Evolutionary conservation across 2,888 invertebrate species (phyloP).

Genomic region (Arge pagana): DNA sequence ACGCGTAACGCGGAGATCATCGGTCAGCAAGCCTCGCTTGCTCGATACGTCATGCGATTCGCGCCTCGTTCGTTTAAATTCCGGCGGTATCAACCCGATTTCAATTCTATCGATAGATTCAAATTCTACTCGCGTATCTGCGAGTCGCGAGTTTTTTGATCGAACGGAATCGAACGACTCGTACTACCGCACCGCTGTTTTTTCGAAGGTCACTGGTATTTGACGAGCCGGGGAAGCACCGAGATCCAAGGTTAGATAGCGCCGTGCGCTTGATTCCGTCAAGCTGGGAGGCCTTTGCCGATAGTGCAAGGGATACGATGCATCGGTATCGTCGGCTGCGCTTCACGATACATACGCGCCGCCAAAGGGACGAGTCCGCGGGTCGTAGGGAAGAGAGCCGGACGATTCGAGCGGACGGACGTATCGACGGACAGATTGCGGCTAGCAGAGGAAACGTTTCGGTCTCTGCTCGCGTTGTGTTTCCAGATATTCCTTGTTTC

Average conservation of each 20-base stretch:
- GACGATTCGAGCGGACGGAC: slow-evolving; percentile 44
- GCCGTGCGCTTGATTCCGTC: slow-evolving; percentile 51
- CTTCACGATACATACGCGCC: slow-evolving; percentile 46
- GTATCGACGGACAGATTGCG: slow-evolving; percentile 53
- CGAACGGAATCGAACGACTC: too few species aligned
- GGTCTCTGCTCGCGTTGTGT: slow-evolving; percentile 10
- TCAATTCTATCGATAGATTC: too few species aligned
- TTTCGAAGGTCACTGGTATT: too few species aligned
- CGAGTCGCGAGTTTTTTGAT: too few species aligned
- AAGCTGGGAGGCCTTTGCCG: slow-evolving; percentile 39
- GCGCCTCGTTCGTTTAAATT: too few species aligned
- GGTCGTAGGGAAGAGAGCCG: slow-evolving; percentile 25
- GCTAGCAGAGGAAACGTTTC: slow-evolving; percentile 48
- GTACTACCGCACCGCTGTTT: too few species aligned
- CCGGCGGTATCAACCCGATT: too few species aligned
- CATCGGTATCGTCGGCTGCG: slow-evolving; percentile 39
- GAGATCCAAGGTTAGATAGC: slow-evolving; percentile 47
- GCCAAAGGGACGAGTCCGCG: slow-evolving; percentile 2
- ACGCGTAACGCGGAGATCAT: too few species aligned
- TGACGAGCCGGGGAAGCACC: slow-evolving; percentile 38
- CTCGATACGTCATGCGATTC: too few species aligned
- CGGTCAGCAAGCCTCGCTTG: too few species aligned
- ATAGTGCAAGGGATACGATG: slow-evolving; percentile 39
- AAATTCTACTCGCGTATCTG: too few species aligned
- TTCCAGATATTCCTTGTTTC: slow-evolving; percentile 43